Conservation (phyloP, 2,888 invertebrate genomes). For the Elegia similella region DNA sequence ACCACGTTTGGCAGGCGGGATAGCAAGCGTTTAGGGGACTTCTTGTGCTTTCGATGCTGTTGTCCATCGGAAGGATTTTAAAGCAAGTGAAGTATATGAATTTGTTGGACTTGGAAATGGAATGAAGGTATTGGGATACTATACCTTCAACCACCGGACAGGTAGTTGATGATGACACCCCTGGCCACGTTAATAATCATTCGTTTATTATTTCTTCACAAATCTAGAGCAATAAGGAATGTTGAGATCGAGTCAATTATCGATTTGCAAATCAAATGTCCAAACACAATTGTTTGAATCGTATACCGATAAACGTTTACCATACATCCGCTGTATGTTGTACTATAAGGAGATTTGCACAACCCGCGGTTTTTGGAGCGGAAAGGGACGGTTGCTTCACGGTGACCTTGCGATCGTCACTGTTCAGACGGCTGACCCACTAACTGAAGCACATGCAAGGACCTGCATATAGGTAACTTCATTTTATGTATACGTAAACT, state of each 20-base stretch:
- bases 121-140: too few relatives aligned
- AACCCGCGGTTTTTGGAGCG: constrained; percentile 75
- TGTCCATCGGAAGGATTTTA: too few relatives aligned
- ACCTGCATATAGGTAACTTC: background rate
- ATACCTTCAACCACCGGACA: too few relatives aligned
- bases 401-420: constrained; percentile 55
- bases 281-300: constrained; percentile 10
- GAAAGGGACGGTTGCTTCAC: constrained; percentile 73
- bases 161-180: too few relatives aligned
- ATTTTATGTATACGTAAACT: too few relatives aligned
- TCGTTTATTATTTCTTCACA: background rate
- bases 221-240: background rate
- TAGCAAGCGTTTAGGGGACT: too few relatives aligned
- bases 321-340: constrained; percentile 17
- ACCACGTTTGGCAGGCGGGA: too few relatives aligned
- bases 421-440: constrained; percentile 20
- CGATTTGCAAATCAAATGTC: constrained; percentile 11
- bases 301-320: constrained; percentile 4
- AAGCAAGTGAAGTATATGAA: too few relatives aligned
- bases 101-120: too few relatives aligned
- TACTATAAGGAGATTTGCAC: constrained; percentile 54
- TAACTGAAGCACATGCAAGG: constrained; percentile 9
- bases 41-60: too few relatives aligned
- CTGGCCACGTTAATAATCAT: too few relatives aligned
- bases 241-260: constrained; percentile 4